Evolutionary conservation across 2,113 vertebrate genomes (phyloP).

Genomic region (Sinocyclocheilus rhinocerous): DNA sequence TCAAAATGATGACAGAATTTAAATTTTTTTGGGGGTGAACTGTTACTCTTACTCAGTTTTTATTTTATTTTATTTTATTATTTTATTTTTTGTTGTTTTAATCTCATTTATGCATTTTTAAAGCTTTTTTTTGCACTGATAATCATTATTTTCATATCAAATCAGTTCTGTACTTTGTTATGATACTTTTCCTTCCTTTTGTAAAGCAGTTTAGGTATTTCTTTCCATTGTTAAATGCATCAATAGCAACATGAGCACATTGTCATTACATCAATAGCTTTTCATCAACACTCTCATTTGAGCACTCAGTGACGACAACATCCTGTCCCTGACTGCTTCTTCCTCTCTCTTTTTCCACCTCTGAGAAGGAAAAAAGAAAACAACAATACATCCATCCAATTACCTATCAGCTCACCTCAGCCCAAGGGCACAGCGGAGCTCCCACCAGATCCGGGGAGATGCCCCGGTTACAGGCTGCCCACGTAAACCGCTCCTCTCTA

Average conservation of each 20-base stretch:
- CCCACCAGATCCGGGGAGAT: constrained; percentile 52
- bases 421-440: constrained; percentile 57
- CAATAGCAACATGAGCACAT: background rate
- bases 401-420: constrained; percentile 51
- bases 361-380: constrained; percentile 52
- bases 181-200: background rate
- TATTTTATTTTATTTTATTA: too few relatives aligned
- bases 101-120: too few relatives aligned
- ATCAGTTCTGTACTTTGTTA: background rate
- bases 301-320: constrained; percentile 38
- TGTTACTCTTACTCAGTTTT: too few relatives aligned
- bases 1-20: too few relatives aligned
- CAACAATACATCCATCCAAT: constrained; percentile 59
- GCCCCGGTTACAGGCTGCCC: constrained; percentile 52
- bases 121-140: too few relatives aligned
- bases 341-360: constrained; percentile 47
- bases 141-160: background rate
- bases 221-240: background rate
- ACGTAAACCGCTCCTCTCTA: constrained; percentile 66
- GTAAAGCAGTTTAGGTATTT: background rate
- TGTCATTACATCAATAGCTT: constrained; percentile 41
- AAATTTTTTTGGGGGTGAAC: too few relatives aligned
- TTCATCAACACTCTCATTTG: constrained; percentile 7
- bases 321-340: constrained; percentile 42
- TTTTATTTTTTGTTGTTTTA: too few relatives aligned